Percentiles rank a stretch among this genome's conserved stretches.
Evolutionary conservation across 1,140 invertebrate genomes (phyloP).

Genomic region (Lethocerus indicus): DNA sequence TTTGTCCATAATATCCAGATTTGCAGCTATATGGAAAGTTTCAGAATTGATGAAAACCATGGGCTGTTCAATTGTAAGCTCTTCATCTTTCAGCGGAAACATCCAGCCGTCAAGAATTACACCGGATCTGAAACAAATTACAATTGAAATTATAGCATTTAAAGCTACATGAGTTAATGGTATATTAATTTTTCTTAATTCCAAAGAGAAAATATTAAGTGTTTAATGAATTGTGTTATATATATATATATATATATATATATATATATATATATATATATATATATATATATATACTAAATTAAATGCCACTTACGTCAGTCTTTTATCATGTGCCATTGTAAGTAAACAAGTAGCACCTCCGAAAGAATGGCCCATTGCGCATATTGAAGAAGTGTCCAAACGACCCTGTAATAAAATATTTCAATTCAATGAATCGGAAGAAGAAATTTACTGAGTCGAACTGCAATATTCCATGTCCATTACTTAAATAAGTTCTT

Average conservation of each 20-base stretch:
- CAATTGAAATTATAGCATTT: constrained; percentile 2
- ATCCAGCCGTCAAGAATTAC: constrained; percentile 50
- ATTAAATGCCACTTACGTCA: constrained; percentile 27
- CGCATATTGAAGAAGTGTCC: constrained; percentile 31
- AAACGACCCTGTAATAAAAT: constrained; percentile 28
- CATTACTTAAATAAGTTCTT: no score
- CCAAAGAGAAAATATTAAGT: no score
- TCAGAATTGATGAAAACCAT: constrained; percentile 44
- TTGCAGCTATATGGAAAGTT: constrained; percentile 43
- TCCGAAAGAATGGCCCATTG: constrained; percentile 52
- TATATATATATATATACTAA: background rate
- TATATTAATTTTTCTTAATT: no score
- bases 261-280: background rate
- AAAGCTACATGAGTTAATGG: background rate
- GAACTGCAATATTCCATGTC: no score
- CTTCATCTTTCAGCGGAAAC: constrained; percentile 40
- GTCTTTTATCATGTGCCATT: constrained; percentile 30
- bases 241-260: background rate
- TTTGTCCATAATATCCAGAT: constrained; percentile 35
- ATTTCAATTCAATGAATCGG: background rate
- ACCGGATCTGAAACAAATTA: constrained; percentile 26
- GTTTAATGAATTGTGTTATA: no score
- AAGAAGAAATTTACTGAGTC: no score
- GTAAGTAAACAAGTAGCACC: constrained; percentile 39
- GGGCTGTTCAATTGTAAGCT: constrained; percentile 33